Evolutionary conservation across 2,113 vertebrate genomes (phyloP).

Genomic region (Ammodytes marinus): DNA sequence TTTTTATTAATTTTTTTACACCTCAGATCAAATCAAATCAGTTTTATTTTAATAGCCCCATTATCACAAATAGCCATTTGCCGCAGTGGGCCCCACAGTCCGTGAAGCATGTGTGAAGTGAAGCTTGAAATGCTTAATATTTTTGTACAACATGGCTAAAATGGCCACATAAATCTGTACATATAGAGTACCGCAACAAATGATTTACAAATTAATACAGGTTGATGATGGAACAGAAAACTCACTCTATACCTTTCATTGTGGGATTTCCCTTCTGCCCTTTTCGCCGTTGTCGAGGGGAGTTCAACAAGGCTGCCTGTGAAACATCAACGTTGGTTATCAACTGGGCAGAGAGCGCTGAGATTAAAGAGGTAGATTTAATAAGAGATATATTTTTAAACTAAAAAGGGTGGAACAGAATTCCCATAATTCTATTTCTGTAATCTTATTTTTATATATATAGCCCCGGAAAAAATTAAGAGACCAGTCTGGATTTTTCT

Average conservation of each 20-base stretch:
- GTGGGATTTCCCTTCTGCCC: constrained; percentile 90
- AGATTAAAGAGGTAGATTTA: constrained; percentile 8
- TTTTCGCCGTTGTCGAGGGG: constrained; percentile 92
- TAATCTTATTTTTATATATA: constrained; percentile 10
- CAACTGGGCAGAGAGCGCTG: constrained; percentile 11
- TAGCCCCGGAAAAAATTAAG: neutral
- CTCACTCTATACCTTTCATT: constrained; percentile 88
- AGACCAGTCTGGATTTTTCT: no score
- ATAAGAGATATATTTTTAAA: neutral
- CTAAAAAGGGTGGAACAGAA: neutral
- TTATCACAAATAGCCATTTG: no score
- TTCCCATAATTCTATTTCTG: constrained; percentile 13
- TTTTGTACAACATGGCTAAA: no score
- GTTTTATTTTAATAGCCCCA: no score
- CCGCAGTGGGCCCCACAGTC: no score
- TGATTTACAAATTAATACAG: neutral
- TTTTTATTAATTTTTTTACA: no score
- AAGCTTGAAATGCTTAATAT: no score
- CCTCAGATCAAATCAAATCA: no score
- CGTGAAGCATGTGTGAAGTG: no score
- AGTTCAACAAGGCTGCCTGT: constrained; percentile 90
- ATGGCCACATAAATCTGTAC: no score
- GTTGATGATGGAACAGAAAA: neutral
- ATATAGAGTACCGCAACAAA: no score
- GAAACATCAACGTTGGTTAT: constrained; percentile 59